These are phyloP conservation scores for Chaenocephalus aceratus DNA, from an alignment of 2,113 vertebrate species.

Conservation along the genomic window DNA sequence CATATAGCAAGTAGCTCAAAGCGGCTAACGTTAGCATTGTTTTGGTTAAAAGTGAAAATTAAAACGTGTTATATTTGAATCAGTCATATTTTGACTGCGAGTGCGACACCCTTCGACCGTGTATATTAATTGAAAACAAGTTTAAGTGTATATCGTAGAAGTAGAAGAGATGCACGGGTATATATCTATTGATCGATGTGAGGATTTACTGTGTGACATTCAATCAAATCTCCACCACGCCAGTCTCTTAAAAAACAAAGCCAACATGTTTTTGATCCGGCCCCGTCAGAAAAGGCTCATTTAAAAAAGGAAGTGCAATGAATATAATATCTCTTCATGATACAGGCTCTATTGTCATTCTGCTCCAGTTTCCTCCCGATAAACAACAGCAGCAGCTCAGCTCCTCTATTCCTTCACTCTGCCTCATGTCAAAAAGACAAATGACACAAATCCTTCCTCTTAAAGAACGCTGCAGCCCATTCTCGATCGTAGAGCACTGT, in stretches of 20 bases:
- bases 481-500: slow-evolving; percentile 52
- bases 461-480: slow-evolving; percentile 53
- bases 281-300: slow-evolving; percentile 18
- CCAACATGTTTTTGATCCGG: slow-evolving; percentile 21
- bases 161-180: too few relatives aligned
- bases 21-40: too few relatives aligned
- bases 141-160: too few relatives aligned
- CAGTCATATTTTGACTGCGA: too few relatives aligned
- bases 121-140: too few relatives aligned
- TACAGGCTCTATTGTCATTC: slow-evolving; percentile 52
- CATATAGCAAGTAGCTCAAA: too few relatives aligned
- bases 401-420: slow-evolving; percentile 50
- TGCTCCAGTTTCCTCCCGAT: slow-evolving; percentile 37
- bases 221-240: slow-evolving; percentile 30
- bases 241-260: slow-evolving; percentile 23
- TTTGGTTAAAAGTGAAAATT: too few relatives aligned
- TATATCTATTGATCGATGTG: slow-evolving; percentile 33
- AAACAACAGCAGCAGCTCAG: slow-evolving; percentile 52
- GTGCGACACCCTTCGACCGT: too few relatives aligned
- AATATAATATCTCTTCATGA: slow-evolving; percentile 38
- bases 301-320: slow-evolving; percentile 23
- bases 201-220: slow-evolving; percentile 32
- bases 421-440: slow-evolving; percentile 76
- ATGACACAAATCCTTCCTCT: slow-evolving; percentile 67
- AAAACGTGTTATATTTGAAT: too few relatives aligned